phyloP scores from a whole-genome alignment of 2,888 invertebrate genomes.

The Leucoptera coffeella region DNA sequence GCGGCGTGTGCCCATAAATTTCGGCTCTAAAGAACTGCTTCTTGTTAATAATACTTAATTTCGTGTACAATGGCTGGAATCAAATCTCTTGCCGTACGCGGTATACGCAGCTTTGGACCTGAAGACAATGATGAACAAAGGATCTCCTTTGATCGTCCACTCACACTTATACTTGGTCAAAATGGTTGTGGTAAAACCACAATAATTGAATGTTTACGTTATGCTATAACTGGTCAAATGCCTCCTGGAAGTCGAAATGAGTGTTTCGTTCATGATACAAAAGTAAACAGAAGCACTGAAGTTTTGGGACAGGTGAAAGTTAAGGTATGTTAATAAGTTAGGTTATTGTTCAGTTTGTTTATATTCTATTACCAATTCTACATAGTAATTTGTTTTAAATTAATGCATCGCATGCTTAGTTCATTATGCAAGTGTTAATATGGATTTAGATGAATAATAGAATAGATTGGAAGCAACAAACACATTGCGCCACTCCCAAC shows the following conservation, averaged over 20 bases:
- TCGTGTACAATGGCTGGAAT: slow-evolving; percentile 79
- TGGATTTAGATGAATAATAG: too few species aligned
- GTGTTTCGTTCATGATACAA: slow-evolving; percentile 91
- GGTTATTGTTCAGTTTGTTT: too few species aligned
- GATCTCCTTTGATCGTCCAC: slow-evolving; percentile 68
- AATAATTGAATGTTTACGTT: slow-evolving; percentile 91
- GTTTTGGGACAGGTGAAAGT: slow-evolving; percentile 37
- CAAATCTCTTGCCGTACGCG: slow-evolving; percentile 70
- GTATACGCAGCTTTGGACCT: slow-evolving; percentile 88
- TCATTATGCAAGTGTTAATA: too few species aligned
- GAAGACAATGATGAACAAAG: slow-evolving; percentile 65
- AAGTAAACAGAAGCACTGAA: slow-evolving; percentile 57
- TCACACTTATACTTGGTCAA: slow-evolving; percentile 91
- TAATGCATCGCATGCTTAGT: too few species aligned
- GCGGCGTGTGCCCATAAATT: too few species aligned
- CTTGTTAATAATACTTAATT: too few species aligned
- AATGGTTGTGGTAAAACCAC: slow-evolving; percentile 98
- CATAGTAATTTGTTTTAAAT: too few species aligned
- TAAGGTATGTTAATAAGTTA: slow-evolving; percentile 29
- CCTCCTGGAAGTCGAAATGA: slow-evolving; percentile 78
- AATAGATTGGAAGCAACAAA: too few species aligned
- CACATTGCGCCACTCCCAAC: too few species aligned
- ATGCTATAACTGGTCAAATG: slow-evolving; percentile 83
- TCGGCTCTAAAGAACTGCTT: too few species aligned
- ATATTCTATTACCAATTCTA: too few species aligned